phyloP scores from a whole-genome alignment of 2,113 vertebrate genomes.

The Lophius piscatorius region DNA sequence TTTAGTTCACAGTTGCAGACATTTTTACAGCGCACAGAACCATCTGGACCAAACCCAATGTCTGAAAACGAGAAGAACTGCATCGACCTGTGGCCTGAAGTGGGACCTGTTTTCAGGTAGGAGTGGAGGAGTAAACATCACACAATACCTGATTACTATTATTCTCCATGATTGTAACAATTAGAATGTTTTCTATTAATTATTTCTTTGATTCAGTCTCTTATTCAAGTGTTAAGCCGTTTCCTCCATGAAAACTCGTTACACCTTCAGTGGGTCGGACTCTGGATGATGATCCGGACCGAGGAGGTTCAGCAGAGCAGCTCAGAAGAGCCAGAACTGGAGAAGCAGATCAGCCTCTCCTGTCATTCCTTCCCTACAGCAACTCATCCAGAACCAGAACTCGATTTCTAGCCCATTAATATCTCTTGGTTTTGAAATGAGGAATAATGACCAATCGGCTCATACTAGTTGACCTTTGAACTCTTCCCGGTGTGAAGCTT shows the following conservation, averaged over 20 bases:
- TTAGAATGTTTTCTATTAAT: too few species aligned
- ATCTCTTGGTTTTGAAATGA: constrained; percentile 45
- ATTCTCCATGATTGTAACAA: too few species aligned
- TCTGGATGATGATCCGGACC: constrained; percentile 36
- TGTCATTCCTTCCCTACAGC: constrained; percentile 35
- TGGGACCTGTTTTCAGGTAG: too few species aligned
- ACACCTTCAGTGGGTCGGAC: not conserved
- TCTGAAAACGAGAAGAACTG: too few species aligned
- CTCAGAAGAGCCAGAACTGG: constrained; percentile 47
- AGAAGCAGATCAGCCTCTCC: constrained; percentile 40
- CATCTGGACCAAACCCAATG: too few species aligned
- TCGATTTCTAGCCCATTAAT: constrained; percentile 43
- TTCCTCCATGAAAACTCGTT: not conserved
- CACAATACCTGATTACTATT: too few species aligned
- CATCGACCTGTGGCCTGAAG: too few species aligned
- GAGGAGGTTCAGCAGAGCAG: constrained; percentile 46
- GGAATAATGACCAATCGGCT: constrained; percentile 30
- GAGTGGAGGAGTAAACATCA: too few species aligned
- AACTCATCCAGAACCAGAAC: constrained; percentile 18
- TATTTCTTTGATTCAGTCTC: too few species aligned
- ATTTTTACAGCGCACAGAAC: too few species aligned
- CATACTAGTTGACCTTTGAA: constrained; percentile 21
- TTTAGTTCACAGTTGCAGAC: too few species aligned
- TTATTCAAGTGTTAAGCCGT: too few species aligned
- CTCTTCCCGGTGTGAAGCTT: constrained; percentile 7